Evolutionary conservation across 2,888 invertebrate genomes (phyloP).

Genomic region (Caenorhabditis sp.): DNA sequence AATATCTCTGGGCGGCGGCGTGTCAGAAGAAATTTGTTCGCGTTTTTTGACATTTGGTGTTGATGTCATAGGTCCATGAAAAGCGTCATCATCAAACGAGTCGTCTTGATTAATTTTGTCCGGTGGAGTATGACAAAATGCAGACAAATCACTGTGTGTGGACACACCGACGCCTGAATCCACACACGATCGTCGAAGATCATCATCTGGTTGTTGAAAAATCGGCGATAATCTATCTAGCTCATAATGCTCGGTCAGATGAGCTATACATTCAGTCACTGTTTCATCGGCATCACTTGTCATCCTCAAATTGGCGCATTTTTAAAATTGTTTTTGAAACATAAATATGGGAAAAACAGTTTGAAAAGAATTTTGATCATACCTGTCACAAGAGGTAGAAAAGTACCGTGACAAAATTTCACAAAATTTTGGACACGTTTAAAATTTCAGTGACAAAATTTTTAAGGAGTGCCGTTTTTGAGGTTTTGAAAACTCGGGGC

Average conservation of each 20-base stretch:
- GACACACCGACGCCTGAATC: slow-evolving; percentile 66
- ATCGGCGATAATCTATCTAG: slow-evolving; percentile 32
- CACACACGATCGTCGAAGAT: slow-evolving; percentile 49
- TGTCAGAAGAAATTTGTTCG: slow-evolving; percentile 1
- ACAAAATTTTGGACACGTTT: no score
- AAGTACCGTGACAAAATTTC: no score
- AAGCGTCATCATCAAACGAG: slow-evolving; percentile 16
- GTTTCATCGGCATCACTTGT: neutral
- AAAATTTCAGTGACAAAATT: no score
- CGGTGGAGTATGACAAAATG: slow-evolving; percentile 40
- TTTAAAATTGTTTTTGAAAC: no score
- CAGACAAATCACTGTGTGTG: slow-evolving; percentile 61
- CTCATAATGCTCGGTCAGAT: slow-evolving; percentile 34
- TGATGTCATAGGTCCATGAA: slow-evolving; percentile 18
- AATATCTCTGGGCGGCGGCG: slow-evolving; percentile 31
- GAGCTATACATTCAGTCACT: slow-evolving; percentile 22
- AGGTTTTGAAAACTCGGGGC: no score
- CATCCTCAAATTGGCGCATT: slow-evolving; percentile 4
- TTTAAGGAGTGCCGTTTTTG: no score
- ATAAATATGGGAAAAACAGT: no score
- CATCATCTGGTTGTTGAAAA: slow-evolving; percentile 20
- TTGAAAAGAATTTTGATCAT: no score
- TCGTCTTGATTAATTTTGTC: neutral
- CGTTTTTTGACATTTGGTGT: slow-evolving; percentile 23
- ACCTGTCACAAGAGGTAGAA: no score